These are phyloP conservation scores for Lasioglossum baleicum DNA, from an alignment of 1,140 invertebrate species.

Conservation along the genomic window DNA sequence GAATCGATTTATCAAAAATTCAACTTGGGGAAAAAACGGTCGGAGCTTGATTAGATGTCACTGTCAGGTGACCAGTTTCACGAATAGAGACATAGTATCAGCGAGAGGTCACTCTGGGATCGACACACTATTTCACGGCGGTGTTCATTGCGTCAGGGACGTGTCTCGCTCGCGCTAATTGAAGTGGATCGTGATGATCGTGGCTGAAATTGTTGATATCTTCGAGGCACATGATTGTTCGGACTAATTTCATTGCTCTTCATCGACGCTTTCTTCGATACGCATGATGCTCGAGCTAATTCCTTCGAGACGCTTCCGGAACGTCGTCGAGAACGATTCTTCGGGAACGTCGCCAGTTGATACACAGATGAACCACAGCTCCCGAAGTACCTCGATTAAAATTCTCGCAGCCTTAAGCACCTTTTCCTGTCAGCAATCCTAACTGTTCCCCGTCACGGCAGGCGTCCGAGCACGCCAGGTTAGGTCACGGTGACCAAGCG, in stretches of 20 bases:
- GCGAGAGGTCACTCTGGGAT: too few relatives aligned
- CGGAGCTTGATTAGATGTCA: too few relatives aligned
- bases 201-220: neutral
- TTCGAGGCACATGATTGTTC: neutral
- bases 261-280: too few relatives aligned
- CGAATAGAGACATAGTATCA: too few relatives aligned
- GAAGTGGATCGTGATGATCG: too few relatives aligned
- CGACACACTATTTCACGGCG: too few relatives aligned
- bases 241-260: too few relatives aligned
- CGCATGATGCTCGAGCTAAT: too few relatives aligned
- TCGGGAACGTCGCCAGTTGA: too few relatives aligned
- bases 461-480: slow-evolving; percentile 25
- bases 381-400: neutral
- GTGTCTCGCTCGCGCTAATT: neutral
- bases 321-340: too few relatives aligned
- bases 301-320: neutral
- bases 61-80: too few relatives aligned
- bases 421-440: neutral
- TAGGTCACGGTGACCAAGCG: slow-evolving; percentile 27
- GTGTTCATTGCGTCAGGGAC: neutral
- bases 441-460: slow-evolving; percentile 21
- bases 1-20: slow-evolving; percentile 2
- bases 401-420: neutral
- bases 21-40: neutral
- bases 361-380: neutral